phyloP scores from a whole-genome alignment of 2,113 vertebrate genomes.

The Ptychochromis oligacanthus region DNA sequence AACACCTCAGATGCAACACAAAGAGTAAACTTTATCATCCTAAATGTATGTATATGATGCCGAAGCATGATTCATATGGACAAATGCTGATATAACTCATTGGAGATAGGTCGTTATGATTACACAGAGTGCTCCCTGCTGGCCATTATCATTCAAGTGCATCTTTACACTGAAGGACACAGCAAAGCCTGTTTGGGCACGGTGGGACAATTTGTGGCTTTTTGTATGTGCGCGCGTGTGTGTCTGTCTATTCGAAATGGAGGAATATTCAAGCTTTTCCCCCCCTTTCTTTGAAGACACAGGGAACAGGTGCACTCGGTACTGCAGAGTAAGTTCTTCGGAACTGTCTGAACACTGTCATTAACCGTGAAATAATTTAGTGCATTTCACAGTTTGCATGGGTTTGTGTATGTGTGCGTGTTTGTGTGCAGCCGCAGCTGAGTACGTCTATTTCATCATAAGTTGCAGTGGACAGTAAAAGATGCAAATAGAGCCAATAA shows the following conservation, averaged over 20 bases:
- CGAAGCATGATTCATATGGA: conserved; percentile 59
- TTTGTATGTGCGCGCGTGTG: conserved; percentile 14
- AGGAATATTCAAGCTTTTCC: conserved; percentile 19
- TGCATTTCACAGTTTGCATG: neutral
- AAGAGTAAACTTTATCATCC: conserved; percentile 43
- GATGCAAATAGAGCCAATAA: conserved; percentile 70
- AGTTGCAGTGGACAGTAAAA: conserved; percentile 65
- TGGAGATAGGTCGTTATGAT: conserved; percentile 66
- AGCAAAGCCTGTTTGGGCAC: conserved; percentile 56
- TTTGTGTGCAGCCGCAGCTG: neutral
- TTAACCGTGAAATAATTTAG: conserved; percentile 22
- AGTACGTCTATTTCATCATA: conserved; percentile 57
- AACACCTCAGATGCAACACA: conserved; percentile 23
- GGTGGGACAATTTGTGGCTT: conserved; percentile 44
- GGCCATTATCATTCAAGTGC: conserved; percentile 76
- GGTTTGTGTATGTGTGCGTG: neutral
- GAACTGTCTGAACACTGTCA: conserved; percentile 29
- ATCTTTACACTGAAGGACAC: conserved; percentile 74
- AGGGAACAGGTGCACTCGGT: conserved; percentile 34
- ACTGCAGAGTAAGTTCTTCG: conserved; percentile 6
- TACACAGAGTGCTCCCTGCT: conserved; percentile 69
- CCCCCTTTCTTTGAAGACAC: neutral
- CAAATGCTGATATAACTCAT: conserved; percentile 63
- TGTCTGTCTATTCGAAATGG: conserved; percentile 20
- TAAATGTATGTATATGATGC: conserved; percentile 62